Evolutionary conservation across 2,113 vertebrate genomes (phyloP).

Genomic region (Oncorhynchus mykiss): DNA sequence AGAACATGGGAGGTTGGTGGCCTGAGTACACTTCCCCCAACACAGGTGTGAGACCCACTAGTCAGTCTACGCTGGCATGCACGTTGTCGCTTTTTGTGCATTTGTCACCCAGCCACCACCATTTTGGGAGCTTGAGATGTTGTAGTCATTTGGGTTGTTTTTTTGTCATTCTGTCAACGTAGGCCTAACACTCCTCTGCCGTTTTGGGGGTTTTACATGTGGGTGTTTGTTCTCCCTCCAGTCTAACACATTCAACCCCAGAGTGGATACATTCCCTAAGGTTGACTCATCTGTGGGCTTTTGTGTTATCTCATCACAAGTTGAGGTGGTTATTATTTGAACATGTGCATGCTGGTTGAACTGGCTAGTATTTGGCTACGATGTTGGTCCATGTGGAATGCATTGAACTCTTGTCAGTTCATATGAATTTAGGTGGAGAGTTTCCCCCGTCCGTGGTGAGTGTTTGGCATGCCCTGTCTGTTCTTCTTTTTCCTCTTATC

Average conservation of each 20-base stretch:
- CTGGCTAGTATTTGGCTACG: conserved; percentile 77
- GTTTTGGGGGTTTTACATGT: conserved; percentile 40
- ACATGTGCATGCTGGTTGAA: conserved; percentile 89
- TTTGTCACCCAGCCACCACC: conserved; percentile 35
- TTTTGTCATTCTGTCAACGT: conserved; percentile 56
- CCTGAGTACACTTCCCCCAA: conserved; percentile 87
- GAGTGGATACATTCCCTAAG: neutral
- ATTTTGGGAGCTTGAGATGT: conserved; percentile 46
- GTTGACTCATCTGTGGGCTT: neutral
- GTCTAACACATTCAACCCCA: conserved; percentile 47
- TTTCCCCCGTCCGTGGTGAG: conserved; percentile 63
- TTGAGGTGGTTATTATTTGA: conserved; percentile 39
- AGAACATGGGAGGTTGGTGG: conserved; percentile 98
- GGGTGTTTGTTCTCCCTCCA: conserved; percentile 25
- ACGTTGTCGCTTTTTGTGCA: conserved; percentile 46
- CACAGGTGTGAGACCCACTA: conserved; percentile 86
- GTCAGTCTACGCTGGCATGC: conserved; percentile 85
- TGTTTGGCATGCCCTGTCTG: conserved; percentile 40
- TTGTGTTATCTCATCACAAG: conserved; percentile 16
- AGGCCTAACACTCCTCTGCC: conserved; percentile 31
- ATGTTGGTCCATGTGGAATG: conserved; percentile 45
- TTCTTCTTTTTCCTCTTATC: conserved; percentile 22
- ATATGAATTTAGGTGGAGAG: conserved; percentile 41
- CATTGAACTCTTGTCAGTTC: conserved; percentile 42
- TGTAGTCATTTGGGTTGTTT: conserved; percentile 41